Evolutionary conservation across 2,888 invertebrate genomes (phyloP), one percentile per base, ranked within the genome.

Genomic region (Andrena bicolor): DNA sequence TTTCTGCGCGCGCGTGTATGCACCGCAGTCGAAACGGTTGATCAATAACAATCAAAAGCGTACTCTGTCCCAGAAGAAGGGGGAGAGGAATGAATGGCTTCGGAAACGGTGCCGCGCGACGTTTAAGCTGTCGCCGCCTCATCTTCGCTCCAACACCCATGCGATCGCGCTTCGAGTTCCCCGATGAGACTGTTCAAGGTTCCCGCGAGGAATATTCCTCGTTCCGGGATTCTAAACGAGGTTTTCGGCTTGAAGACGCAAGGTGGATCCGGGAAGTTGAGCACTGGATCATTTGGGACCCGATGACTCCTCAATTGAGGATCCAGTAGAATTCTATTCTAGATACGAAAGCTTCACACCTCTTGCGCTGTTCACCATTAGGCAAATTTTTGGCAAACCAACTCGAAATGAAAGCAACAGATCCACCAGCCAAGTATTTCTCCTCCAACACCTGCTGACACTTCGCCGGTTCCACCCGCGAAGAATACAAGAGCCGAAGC

Each of bases 1-100:
- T 78, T 76, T 77, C 63, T 74, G 68, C 66, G 66, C 30, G 41
- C 51, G 41, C 58, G 71, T 58, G 69, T 65, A 51, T 56, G 61
- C 66, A 83, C 69, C 87, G 83, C 85, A 87, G 88, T 88, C 91
- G 86, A 91, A 93, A 92, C 91, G 90, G 87, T 90, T 91, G 92
- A 93, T 93, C 92, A 92, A 93, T 93, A 92, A 91, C 89, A 92
- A 93, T 92, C 91, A 92, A 89, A 90, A 88, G 86, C 85, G 81
- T 80, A 87, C 75, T 80, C 85, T 88, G 83, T 74, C 84, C 79
- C 83, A 78, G 66, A 65, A 10, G 7, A 20, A 20, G 60, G 30
- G 30, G 61, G 60, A 71, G 68, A 81, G 77, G 82, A 86, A 89
- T 82, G 84, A 85, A 83, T 83, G 66, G 73, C 63, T 23, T 58